These are phyloP conservation scores for Drosophila yooni DNA, from an alignment of 2,888 invertebrate species.

Conservation along the genomic window DNA sequence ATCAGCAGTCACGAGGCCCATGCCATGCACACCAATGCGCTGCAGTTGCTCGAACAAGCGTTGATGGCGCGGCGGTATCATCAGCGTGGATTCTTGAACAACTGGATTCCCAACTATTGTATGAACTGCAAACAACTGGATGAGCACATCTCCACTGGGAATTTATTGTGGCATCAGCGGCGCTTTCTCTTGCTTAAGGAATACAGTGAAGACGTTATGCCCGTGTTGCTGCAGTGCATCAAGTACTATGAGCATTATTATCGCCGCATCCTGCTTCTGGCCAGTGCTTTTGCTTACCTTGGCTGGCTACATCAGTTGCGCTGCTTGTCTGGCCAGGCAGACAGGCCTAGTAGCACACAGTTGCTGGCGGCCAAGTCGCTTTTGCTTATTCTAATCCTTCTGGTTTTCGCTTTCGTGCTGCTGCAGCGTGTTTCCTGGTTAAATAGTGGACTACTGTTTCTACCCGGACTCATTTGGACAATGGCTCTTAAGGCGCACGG, in stretches of 20 bases:
- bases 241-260: constrained; percentile 94
- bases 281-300: constrained; percentile 88
- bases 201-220: constrained; percentile 87
- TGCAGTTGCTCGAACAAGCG: constrained; percentile 90
- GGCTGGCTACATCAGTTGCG: constrained; percentile 89
- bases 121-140: constrained; percentile 50
- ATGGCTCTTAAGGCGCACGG: constrained; percentile 34
- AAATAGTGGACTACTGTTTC: constrained; percentile 88
- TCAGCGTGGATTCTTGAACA: constrained; percentile 53
- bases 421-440: constrained; percentile 87
- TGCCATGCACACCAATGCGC: constrained; percentile 90
- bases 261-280: constrained; percentile 88
- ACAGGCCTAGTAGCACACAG: background rate
- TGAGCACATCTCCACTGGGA: constrained; percentile 15
- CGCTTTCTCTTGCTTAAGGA: constrained; percentile 80
- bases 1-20: constrained; percentile 85
- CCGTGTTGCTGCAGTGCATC: constrained; percentile 89
- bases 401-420: constrained; percentile 82
- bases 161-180: constrained; percentile 25
- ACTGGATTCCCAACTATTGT: constrained; percentile 45
- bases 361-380: background rate
- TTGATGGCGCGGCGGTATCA: constrained; percentile 65
- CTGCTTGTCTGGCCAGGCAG: constrained; percentile 8
- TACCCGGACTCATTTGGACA: constrained; percentile 86
- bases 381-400: background rate